A percentile compares a stretch with the other conserved stretches of the same genome.
phyloP scores from a whole-genome alignment of 2,113 vertebrate genomes.

The Nyctibius bracteatus region DNA sequence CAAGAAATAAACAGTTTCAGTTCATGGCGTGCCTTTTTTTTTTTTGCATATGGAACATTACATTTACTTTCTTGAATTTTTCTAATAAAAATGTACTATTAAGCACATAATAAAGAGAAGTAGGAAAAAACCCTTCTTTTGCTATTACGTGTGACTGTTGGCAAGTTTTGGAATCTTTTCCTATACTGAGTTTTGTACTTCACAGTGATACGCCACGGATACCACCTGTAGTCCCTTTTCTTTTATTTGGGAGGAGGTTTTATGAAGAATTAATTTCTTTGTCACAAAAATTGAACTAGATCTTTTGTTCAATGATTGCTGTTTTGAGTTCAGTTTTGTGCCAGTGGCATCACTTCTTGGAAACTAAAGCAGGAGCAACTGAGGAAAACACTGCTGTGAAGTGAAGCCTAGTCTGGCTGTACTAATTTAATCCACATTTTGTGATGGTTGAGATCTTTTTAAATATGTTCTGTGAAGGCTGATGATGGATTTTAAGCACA shows the following conservation, averaged over 20 bases:
- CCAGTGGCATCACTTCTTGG: neutral
- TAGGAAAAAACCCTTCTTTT: neutral
- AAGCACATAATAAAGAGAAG: neutral
- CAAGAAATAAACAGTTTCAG: neutral
- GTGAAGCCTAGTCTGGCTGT: neutral
- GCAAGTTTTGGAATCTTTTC: neutral
- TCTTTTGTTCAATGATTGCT: neutral
- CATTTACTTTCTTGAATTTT: neutral
- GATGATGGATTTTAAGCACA: slow-evolving; percentile 35
- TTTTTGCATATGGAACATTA: neutral
- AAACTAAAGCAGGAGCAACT: neutral
- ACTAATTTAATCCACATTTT: slow-evolving; percentile 40
- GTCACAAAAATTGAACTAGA: neutral
- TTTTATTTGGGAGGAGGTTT: neutral
- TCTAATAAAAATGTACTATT: slow-evolving; percentile 4
- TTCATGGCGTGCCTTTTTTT: neutral
- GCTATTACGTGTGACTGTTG: neutral
- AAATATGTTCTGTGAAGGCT: neutral
- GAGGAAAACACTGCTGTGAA: neutral
- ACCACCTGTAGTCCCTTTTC: neutral
- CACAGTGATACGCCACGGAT: neutral
- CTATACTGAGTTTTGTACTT: neutral
- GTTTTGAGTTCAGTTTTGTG: slow-evolving; percentile 9
- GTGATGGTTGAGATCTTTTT: neutral
- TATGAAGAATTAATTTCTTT: neutral